phyloP scores from a whole-genome alignment of 2,888 invertebrate species.

The Cinara cedri region DNA sequence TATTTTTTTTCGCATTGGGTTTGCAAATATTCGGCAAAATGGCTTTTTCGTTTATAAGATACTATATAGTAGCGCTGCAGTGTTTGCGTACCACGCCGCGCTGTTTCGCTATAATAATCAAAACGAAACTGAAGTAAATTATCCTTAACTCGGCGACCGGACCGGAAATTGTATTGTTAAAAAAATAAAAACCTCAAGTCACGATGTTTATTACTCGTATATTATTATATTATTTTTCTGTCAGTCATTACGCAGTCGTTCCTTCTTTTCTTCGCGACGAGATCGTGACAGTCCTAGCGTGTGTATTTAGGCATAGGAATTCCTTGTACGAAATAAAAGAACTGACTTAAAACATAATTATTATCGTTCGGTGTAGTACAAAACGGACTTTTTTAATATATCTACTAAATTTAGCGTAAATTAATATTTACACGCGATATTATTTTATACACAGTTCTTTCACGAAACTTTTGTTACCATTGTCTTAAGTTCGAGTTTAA shows the following conservation, averaged over 20 bases:
- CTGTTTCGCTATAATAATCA: conserved; percentile 22
- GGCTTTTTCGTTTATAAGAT: conserved; percentile 1
- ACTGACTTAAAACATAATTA: no score
- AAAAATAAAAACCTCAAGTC: conserved; percentile 15
- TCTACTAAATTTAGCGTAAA: background rate
- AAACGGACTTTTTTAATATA: background rate
- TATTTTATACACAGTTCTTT: background rate
- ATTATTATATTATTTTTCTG: conserved; percentile 11
- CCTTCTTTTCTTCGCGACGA: no score
- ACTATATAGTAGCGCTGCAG: background rate
- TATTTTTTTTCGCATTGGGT: background rate
- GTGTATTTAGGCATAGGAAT: no score
- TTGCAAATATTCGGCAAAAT: conserved; percentile 26
- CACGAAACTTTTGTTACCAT: background rate
- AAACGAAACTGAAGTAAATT: background rate
- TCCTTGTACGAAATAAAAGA: background rate
- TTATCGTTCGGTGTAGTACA: no score
- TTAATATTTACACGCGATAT: background rate
- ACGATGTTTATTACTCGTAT: conserved; percentile 19
- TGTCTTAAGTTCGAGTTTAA: background rate
- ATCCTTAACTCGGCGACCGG: conserved; percentile 12
- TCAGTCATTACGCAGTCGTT: background rate
- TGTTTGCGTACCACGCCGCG: no score
- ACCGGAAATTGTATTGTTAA: conserved; percentile 18
- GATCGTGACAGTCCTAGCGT: background rate